Percentiles rank a stretch among this genome's conserved stretches.
Conservation (phyloP, 2,797 vertebrate genomes). For the Argentina silus region DNA sequence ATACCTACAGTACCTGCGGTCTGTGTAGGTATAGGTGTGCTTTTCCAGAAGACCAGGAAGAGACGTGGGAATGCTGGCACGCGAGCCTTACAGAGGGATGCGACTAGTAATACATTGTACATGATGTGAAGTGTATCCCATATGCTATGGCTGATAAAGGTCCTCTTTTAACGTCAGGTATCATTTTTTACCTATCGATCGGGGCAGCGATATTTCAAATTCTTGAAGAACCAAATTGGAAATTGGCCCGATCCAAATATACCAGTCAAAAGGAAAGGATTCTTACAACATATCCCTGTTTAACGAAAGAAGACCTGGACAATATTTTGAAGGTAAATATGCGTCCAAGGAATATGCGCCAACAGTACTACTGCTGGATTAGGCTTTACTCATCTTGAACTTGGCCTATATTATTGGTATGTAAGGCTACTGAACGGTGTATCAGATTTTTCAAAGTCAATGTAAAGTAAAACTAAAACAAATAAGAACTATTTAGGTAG, state of each 20-base stretch:
- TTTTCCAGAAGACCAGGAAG: constrained; percentile 6
- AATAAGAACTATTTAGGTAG: too few relatives aligned
- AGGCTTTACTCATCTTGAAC: too few relatives aligned
- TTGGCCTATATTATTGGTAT: too few relatives aligned
- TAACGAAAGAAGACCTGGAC: constrained; percentile 82
- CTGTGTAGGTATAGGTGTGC: too few relatives aligned
- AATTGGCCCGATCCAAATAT: constrained; percentile 77
- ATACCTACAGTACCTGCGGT: too few relatives aligned
- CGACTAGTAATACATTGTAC: too few relatives aligned
- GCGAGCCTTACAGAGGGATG: not conserved
- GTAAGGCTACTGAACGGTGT: too few relatives aligned
- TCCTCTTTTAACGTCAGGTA: constrained; percentile 90
- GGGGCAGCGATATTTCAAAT: constrained; percentile 95
- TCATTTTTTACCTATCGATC: constrained; percentile 96
- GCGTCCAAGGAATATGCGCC: not conserved
- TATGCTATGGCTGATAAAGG: constrained; percentile 78
- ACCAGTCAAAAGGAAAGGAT: constrained; percentile 76
- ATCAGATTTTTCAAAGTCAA: too few relatives aligned
- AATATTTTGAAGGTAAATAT: constrained; percentile 86
- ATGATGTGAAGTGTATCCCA: not conserved
- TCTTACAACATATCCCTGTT: constrained; percentile 80
- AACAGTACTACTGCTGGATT: too few relatives aligned
- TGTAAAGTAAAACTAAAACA: too few relatives aligned
- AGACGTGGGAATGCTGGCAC: not conserved
- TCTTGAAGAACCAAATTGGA: constrained; percentile 90